A percentile compares a stretch with the other conserved stretches of the same genome.
Evolutionary conservation across 2,888 invertebrate genomes (phyloP).

Genomic region (Baccha elongata): DNA sequence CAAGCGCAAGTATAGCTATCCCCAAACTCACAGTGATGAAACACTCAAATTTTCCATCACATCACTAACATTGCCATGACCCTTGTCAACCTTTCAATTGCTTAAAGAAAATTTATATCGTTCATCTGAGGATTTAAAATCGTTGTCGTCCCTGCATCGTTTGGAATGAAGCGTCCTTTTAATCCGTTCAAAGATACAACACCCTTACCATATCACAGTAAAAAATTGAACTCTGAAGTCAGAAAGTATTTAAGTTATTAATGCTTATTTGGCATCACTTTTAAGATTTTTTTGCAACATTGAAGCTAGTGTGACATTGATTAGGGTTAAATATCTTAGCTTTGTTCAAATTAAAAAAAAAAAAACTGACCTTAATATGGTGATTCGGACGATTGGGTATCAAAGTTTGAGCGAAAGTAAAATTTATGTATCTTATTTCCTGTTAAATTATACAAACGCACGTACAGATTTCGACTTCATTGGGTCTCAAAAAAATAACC

Average conservation of each 20-base stretch:
- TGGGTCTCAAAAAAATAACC: too few relatives aligned
- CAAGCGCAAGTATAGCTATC: slow-evolving; percentile 2
- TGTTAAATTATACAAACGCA: too few relatives aligned
- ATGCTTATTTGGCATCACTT: slow-evolving; percentile 48
- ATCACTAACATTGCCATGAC: slow-evolving; percentile 38
- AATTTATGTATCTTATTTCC: too few relatives aligned
- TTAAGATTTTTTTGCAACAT: not conserved
- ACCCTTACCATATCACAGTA: not conserved
- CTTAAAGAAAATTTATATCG: slow-evolving; percentile 33
- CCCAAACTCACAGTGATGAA: slow-evolving; percentile 8
- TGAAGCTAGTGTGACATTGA: slow-evolving; percentile 20
- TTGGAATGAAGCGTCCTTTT: not conserved
- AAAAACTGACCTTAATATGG: too few relatives aligned
- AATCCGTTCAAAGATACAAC: not conserved
- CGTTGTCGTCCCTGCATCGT: not conserved
- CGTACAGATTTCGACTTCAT: too few relatives aligned
- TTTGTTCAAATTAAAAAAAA: too few relatives aligned
- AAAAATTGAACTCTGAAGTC: not conserved
- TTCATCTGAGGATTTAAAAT: slow-evolving; percentile 46
- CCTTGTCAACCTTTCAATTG: slow-evolving; percentile 58
- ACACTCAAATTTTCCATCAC: slow-evolving; percentile 31
- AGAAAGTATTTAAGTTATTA: slow-evolving; percentile 49
- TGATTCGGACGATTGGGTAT: too few relatives aligned
- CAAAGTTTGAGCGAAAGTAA: too few relatives aligned
- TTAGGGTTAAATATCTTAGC: slow-evolving; percentile 11